These are phyloP conservation scores for Sebastes glaucus DNA, from an alignment of 2,797 vertebrate species.

Conservation along the genomic window DNA sequence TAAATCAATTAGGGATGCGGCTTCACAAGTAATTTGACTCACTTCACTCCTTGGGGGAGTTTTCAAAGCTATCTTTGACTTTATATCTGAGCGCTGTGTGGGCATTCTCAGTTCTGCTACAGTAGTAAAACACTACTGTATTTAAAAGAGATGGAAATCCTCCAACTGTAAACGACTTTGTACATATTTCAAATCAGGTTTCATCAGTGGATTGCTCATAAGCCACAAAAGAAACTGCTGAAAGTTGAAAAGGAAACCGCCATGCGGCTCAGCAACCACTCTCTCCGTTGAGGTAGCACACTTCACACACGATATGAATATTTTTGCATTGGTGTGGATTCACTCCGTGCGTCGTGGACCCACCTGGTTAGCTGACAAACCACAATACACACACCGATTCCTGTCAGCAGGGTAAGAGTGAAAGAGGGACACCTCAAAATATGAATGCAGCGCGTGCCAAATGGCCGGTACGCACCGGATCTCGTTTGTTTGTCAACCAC, in stretches of 20 bases:
- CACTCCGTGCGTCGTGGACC: slow-evolving; percentile 39
- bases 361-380: slow-evolving; percentile 70
- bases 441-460: slow-evolving; percentile 61
- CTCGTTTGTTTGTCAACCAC: slow-evolving; percentile 77
- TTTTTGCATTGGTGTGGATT: slow-evolving; percentile 58
- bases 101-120: slow-evolving; percentile 52
- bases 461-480: slow-evolving; percentile 64
- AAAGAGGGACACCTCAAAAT: slow-evolving; percentile 78
- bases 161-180: slow-evolving; percentile 46
- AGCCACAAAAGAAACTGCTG: slow-evolving; percentile 78
- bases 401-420: slow-evolving; percentile 70
- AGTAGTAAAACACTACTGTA: slow-evolving; percentile 12
- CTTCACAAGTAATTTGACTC: slow-evolving; percentile 47
- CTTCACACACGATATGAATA: slow-evolving; percentile 63
- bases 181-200: slow-evolving; percentile 55
- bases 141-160: slow-evolving; percentile 55
- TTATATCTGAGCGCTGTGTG: background rate
- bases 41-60: slow-evolving; percentile 29
- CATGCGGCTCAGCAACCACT: slow-evolving; percentile 72
- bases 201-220: slow-evolving; percentile 40
- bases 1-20: slow-evolving; percentile 69
- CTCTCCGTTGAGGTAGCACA: slow-evolving; percentile 76
- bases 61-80: slow-evolving; percentile 35
- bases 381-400: slow-evolving; percentile 63
- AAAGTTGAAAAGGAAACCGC: slow-evolving; percentile 76